These are phyloP conservation scores for Alsophila aescularia DNA, from an alignment of 2,888 invertebrate species.

Conservation along the genomic window DNA sequence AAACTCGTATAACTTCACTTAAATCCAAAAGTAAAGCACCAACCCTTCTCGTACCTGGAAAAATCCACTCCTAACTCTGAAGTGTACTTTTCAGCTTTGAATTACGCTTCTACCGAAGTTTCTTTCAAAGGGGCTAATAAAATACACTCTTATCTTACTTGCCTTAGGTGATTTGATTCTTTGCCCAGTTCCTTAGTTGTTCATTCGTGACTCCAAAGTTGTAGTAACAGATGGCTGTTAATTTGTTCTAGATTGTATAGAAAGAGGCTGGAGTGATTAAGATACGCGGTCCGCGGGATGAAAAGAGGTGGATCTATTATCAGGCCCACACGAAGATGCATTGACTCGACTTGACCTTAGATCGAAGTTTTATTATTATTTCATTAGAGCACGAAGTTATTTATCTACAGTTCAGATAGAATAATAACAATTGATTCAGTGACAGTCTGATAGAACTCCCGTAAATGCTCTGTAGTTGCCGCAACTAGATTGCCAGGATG, in stretches of 20 bases:
- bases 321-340: too few species aligned
- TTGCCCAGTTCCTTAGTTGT: slow-evolving; percentile 26
- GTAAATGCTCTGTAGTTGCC: too few species aligned
- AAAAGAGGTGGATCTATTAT: too few species aligned
- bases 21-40: slow-evolving; percentile 16
- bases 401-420: too few species aligned
- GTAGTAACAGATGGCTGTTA: slow-evolving; percentile 24
- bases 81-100: slow-evolving; percentile 26
- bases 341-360: too few species aligned
- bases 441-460: too few species aligned
- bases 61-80: slow-evolving; percentile 20
- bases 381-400: too few species aligned
- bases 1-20: background rate
- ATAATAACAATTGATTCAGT: too few species aligned
- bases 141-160: slow-evolving; percentile 35
- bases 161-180: slow-evolving; percentile 39
- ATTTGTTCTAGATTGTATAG: slow-evolving; percentile 6
- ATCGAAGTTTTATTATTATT: too few species aligned
- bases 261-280: background rate
- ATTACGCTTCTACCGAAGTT: slow-evolving; percentile 26
- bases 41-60: slow-evolving; percentile 21
- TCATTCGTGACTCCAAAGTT: slow-evolving; percentile 31
- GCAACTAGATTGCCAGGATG: too few species aligned
- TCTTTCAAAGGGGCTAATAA: slow-evolving; percentile 34
- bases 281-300: too few species aligned